Percentiles rank a stretch among this genome's conserved stretches.
These are phyloP conservation scores for Hemibagrus wyckioides DNA, from an alignment of 2,113 vertebrate species.

Conservation along the genomic window DNA sequence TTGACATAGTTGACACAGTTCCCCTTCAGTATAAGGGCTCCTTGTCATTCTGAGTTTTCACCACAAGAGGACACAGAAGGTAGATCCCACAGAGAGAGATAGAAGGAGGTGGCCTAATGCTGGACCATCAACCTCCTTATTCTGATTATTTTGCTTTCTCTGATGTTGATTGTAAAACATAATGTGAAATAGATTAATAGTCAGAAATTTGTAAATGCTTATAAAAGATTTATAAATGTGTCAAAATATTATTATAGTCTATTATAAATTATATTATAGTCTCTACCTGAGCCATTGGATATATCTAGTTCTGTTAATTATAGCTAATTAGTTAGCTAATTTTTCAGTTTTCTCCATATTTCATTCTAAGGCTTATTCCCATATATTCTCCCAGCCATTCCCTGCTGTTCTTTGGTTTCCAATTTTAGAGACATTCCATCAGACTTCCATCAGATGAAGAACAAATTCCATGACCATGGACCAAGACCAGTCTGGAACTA, in stretches of 20 bases:
- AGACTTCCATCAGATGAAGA: neutral
- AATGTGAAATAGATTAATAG: neutral
- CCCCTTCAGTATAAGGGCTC: slow-evolving; percentile 77
- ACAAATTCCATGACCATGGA: too few species aligned
- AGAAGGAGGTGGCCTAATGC: neutral
- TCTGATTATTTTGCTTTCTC: neutral
- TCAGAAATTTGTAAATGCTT: neutral
- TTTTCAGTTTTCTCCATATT: neutral
- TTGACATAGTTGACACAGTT: slow-evolving; percentile 79
- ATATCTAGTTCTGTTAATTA: too few species aligned
- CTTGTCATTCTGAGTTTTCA: slow-evolving; percentile 73
- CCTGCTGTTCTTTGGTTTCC: neutral
- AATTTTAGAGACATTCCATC: neutral
- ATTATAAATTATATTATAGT: neutral
- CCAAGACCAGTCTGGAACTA: too few species aligned
- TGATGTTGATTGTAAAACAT: neutral
- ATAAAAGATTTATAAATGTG: neutral
- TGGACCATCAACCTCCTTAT: slow-evolving; percentile 2
- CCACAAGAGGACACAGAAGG: slow-evolving; percentile 53
- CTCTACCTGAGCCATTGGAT: neutral
- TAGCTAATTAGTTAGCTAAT: neutral
- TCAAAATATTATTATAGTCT: too few species aligned
- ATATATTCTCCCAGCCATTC: neutral
- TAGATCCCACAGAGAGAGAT: slow-evolving; percentile 48
- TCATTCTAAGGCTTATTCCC: too few species aligned